Conservation (phyloP, 2,113 vertebrate genomes). For the Barnardius zonarius region DNA sequence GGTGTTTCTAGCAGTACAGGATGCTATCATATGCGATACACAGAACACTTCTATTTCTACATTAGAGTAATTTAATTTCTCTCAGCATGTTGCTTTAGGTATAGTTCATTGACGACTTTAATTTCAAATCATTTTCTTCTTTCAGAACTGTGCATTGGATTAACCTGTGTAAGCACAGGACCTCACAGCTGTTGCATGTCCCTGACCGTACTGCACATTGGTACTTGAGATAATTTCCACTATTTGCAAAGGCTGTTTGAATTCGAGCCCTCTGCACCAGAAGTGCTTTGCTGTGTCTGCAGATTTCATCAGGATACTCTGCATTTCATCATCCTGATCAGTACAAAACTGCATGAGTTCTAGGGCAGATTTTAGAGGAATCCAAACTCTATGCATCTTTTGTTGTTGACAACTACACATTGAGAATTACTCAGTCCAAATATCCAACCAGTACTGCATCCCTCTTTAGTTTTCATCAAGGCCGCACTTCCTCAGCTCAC, state of each 20-base stretch:
- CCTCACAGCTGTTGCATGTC: not conserved
- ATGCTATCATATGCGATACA: not conserved
- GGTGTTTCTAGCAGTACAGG: not conserved
- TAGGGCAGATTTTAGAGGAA: not conserved
- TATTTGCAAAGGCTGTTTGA: not conserved
- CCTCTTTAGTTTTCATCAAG: not conserved
- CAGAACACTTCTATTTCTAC: not conserved
- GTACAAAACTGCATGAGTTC: not conserved
- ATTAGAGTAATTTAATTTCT: not conserved
- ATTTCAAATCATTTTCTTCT: not conserved
- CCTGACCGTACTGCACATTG: not conserved
- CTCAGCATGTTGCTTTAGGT: not conserved
- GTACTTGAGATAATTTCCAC: not conserved
- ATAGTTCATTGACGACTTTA: not conserved
- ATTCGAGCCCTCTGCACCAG: not conserved
- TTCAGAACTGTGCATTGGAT: not conserved
- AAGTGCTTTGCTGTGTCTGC: not conserved
- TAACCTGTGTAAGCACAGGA: not conserved
- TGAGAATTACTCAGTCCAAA: not conserved
- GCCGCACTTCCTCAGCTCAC: not conserved
- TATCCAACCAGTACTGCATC: not conserved
- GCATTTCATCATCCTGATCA: not conserved
- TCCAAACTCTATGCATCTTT: not conserved
- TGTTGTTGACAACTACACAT: not conserved
- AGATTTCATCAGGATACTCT: not conserved